Percentiles rank a stretch among this genome's conserved stretches.
Conservation (phyloP, 2,888 invertebrate species). For the Strigamia crassipes region DNA sequence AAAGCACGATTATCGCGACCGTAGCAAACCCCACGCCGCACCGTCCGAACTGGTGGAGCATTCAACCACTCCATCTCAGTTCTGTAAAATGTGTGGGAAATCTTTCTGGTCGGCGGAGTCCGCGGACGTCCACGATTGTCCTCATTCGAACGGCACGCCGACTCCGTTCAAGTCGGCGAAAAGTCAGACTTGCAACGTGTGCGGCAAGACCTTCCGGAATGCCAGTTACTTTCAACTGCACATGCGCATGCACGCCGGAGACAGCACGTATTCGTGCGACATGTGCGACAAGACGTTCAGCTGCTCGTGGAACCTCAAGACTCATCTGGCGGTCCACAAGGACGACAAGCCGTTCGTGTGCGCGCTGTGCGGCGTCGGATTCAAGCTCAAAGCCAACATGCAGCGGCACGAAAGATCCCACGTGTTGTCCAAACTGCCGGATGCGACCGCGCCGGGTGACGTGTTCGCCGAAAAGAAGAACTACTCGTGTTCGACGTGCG, state of each 20-base stretch:
- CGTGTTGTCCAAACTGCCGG: neutral
- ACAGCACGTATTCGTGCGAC: conserved; percentile 34
- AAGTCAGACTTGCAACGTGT: conserved; percentile 16
- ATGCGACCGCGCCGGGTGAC: neutral
- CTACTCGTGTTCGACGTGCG: conserved; percentile 32
- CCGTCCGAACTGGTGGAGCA: neutral
- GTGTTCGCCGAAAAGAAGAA: neutral
- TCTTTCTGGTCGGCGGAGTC: conserved; percentile 22
- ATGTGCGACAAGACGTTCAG: conserved; percentile 41
- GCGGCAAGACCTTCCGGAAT: conserved; percentile 38
- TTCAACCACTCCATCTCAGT: neutral
- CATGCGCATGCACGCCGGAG: conserved; percentile 43
- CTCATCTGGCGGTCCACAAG: conserved; percentile 39
- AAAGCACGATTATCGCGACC: conserved; percentile 55
- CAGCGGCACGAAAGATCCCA: conserved; percentile 45
- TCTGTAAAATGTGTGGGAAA: conserved; percentile 23
- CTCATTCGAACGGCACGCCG: neutral
- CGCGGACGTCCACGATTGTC: conserved; percentile 1
- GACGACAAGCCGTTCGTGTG: conserved; percentile 44
- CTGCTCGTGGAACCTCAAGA: conserved; percentile 47
- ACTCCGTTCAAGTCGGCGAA: neutral
- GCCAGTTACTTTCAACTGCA: conserved; percentile 44
- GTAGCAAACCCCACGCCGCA: neutral
- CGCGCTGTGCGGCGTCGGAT: conserved; percentile 41
- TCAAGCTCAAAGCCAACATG: conserved; percentile 45